A percentile compares a stretch with the other conserved stretches of the same genome.
phyloP scores from a whole-genome alignment of 2,797 vertebrate species.

The Morus bassanus region DNA sequence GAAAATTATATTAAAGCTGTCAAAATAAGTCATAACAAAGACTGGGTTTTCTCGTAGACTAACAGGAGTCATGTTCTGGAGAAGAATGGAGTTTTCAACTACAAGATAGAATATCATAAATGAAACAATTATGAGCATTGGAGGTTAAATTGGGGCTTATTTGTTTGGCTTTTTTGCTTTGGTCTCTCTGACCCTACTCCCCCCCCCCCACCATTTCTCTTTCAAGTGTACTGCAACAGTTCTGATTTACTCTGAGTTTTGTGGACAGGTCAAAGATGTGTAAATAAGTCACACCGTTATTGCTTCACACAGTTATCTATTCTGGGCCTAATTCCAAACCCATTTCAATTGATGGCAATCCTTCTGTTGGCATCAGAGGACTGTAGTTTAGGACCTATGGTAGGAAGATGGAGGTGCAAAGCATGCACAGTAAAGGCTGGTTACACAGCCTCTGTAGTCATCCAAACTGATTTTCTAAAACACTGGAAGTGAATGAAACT shows the following conservation, averaged over 20 bases:
- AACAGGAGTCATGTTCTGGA: conserved; percentile 40
- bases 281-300: background rate
- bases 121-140: background rate
- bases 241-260: background rate
- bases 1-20: conserved; percentile 60
- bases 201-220: no score
- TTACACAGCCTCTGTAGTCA: background rate
- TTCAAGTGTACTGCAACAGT: background rate
- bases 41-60: conserved; percentile 14
- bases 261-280: conserved; percentile 7
- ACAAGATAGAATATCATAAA: background rate
- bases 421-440: background rate
- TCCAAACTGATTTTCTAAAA: background rate
- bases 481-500: background rate
- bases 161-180: background rate
- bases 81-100: background rate
- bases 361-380: background rate
- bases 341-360: background rate
- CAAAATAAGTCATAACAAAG: conserved; percentile 65
- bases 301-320: background rate
- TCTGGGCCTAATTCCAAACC: conserved; percentile 32
- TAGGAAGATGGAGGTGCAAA: background rate
- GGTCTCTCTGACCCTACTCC: background rate
- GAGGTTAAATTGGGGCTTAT: background rate
- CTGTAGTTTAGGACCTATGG: background rate